Evolutionary conservation across 2,797 vertebrate species (phyloP).

Genomic region (Micropoecilia bifurca): DNA sequence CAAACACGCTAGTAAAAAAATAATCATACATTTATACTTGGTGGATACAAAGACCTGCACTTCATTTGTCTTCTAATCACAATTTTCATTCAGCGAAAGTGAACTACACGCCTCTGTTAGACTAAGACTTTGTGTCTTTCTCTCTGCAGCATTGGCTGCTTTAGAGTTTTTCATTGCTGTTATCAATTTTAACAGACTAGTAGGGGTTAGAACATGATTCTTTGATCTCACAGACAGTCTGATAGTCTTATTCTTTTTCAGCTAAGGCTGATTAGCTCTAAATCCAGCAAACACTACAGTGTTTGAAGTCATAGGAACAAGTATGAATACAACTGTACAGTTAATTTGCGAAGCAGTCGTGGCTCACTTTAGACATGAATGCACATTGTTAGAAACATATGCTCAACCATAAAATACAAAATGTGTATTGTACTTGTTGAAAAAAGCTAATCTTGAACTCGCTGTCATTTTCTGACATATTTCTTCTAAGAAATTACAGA

Average conservation of each 20-base stretch:
- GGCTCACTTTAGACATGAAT: slow-evolving; percentile 15
- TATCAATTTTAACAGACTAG: background rate
- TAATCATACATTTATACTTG: background rate
- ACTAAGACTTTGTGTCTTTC: background rate
- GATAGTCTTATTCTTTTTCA: background rate
- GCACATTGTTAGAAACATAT: slow-evolving; percentile 1
- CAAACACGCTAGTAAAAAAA: background rate
- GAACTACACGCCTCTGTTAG: background rate
- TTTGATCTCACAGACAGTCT: background rate
- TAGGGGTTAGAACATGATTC: background rate
- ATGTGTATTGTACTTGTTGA: background rate
- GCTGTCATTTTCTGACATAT: background rate
- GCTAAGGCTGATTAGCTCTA: background rate
- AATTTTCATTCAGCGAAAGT: background rate
- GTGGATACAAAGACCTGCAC: background rate
- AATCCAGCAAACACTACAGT: background rate
- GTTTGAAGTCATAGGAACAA: background rate
- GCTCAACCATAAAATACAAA: background rate
- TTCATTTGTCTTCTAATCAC: background rate
- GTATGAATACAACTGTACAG: background rate
- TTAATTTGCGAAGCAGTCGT: slow-evolving; percentile 12
- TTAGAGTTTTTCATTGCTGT: background rate
- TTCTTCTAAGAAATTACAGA: background rate
- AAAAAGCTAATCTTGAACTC: background rate
- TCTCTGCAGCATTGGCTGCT: background rate